A percentile compares a stretch with the other conserved stretches of the same genome.
Conservation (phyloP, 1,140 invertebrate genomes). For the Drosophila nigromelanica region DNA sequence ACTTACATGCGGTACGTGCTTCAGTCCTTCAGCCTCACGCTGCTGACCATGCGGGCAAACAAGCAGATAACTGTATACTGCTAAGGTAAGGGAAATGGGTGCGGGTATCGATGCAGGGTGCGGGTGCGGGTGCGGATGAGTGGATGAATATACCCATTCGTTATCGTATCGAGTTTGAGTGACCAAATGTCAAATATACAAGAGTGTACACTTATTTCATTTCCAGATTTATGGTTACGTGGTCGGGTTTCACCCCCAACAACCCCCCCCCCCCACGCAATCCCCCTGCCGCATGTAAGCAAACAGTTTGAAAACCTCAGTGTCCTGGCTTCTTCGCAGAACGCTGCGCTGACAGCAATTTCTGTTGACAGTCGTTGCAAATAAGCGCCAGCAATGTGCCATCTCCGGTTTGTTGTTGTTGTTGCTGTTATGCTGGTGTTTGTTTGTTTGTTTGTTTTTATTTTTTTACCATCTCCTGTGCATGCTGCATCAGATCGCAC, state of each 20-base stretch:
- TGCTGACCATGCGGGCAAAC: slow-evolving; percentile 55
- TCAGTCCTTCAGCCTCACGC: slow-evolving; percentile 41
- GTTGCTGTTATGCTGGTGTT: slow-evolving; percentile 3
- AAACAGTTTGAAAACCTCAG: slow-evolving; percentile 37
- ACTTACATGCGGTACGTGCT: slow-evolving; percentile 48
- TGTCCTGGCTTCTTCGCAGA: slow-evolving; percentile 24
- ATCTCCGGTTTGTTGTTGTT: slow-evolving; percentile 16
- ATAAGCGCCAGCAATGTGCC: slow-evolving; percentile 42
- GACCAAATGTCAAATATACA: slow-evolving; percentile 78
- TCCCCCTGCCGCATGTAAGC: slow-evolving; percentile 15
- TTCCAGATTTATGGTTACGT: slow-evolving; percentile 72
- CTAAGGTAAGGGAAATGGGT: not conserved
- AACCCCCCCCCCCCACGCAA: not conserved
- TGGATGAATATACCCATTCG: slow-evolving; percentile 37
- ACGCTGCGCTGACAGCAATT: slow-evolving; percentile 64
- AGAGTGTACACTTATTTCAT: slow-evolving; percentile 76
- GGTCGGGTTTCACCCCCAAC: slow-evolving; percentile 3
- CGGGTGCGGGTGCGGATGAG: not conserved
- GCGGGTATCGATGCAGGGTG: not conserved
- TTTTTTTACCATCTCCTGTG: slow-evolving; percentile 19
- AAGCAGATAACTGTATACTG: slow-evolving; percentile 29
- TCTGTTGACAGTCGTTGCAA: slow-evolving; percentile 65
- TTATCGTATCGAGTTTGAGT: slow-evolving; percentile 62
- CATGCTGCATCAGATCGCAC: slow-evolving; percentile 44
- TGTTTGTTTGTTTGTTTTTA: not conserved